Evolutionary conservation across 2,888 invertebrate species (phyloP), one percentile per base, ranked within the genome.

Genomic region (Schizotus pectinicornis): DNA sequence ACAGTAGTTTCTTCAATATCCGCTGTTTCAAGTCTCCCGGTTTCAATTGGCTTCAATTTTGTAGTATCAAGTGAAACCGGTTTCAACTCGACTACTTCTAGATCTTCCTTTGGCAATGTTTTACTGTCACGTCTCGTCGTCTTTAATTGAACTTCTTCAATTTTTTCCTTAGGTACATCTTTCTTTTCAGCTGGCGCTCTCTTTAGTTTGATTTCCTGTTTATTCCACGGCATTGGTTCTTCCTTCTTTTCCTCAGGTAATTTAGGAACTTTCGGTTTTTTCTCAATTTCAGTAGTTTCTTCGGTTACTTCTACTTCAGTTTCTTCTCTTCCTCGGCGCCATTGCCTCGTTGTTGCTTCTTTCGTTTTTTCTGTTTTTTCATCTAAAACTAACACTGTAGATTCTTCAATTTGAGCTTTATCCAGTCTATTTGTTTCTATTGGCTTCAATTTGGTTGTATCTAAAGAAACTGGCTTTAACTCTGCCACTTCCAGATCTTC

Each of bases 121-220:
- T 43, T 9, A n/a, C n/a, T 13, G n/a, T 32, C 48, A 6, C 43
- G 61, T 39, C 59, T 52, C 11, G 61, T 12, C 11, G 68, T 67
- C 61, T 69, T 68, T 22, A 71, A 52, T 48, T 62, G 54, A 12
- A 67, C 61, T 34, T 65, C 64, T 60, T 69, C 67, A n/a, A 67
- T 6, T n/a, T 51, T 66, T 59, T 65, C 69, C 62, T 63, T 65
- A 30, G 53, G 42, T 81, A 81, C 82, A 50, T 85, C 83, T 63
- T 78, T 77, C 65, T 77, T 78, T 59, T 81, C 74, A 6, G 64
- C 66, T 52, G 70, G 74, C 1, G 80, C 70, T 61, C 73, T 78
- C 60, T 83, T 86, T 9, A 85, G 69, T 36, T 73, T 77, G 11
- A 85, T 79, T 56, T 82, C 81, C 77, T 90, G 86, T 70, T 89